Base-by-base conservation (phyloP, 2,888 invertebrate species). In the Melanostoma mellinum region DNA sequence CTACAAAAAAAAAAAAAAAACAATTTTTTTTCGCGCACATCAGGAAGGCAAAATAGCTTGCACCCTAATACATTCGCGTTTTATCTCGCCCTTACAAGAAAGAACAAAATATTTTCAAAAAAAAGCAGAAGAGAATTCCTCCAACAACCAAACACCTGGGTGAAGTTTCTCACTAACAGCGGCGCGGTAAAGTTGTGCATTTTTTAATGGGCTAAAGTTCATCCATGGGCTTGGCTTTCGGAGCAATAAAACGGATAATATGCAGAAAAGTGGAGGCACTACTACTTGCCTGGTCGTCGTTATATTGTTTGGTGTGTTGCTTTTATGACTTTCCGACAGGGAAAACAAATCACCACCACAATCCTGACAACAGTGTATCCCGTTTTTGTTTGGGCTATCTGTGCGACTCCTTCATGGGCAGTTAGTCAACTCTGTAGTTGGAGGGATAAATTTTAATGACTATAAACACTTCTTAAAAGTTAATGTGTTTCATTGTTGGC, bases 381-480 rank as follows among this genome's bases (percentile, higher is more conserved):
- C 67, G 35, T 67, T 20, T 6, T 30, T 52, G 33, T 53, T 52
- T 38, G 52, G 32, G 35, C 63, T 61, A 42, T 42, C 55, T 35
- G 10, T 67, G 38, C 10, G 32, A 6, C 42, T 58, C 78, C 53
- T 65, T 78, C 30, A 67, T 75, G 84, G 78, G 79, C 79, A 84
- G 79, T 84, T 79, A 78, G 84, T 84, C 84, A 84, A 79, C 84
- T 75, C 55, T 69, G 69, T 74, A 79, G 84, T 78, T 79, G 42
- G 36, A 84, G 42, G 78, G 79, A 84, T 84, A 84, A 84, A 84
- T 84, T 84, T 79, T 78, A 84, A 84, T 84, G 84, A 84, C 84
- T 71, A 84, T 84, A 84, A 84, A 84, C 84, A 84, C 84, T 84
- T 84, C 84, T 79, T 84, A 79, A 79, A 84, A 79, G 84, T 84